Percentiles rank a stretch among this genome's conserved stretches.
Conservation (phyloP, 2,113 vertebrate genomes). For the Laticauda colubrina region DNA sequence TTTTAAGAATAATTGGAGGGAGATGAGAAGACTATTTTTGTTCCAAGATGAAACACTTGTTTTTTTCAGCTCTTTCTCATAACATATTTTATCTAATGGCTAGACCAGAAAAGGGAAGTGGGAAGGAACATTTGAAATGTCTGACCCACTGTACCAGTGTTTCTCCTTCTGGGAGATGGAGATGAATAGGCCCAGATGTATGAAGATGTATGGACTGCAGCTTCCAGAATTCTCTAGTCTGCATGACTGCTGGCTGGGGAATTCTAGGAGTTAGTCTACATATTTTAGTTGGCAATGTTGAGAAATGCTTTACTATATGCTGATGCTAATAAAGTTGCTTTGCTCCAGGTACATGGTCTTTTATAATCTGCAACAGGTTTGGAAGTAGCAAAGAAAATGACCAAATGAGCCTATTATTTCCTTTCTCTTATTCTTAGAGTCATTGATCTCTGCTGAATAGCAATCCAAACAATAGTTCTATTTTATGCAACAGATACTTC, state of each 20-base stretch:
- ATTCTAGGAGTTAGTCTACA: not conserved
- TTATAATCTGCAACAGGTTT: not conserved
- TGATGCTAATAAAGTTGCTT: not conserved
- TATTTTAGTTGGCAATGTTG: not conserved
- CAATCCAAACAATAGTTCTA: slow-evolving; percentile 3
- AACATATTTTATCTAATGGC: not conserved
- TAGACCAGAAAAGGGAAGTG: too few species aligned
- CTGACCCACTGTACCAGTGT: not conserved
- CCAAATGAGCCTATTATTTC: slow-evolving; percentile 13
- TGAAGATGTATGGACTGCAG: not conserved
- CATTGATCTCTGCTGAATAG: slow-evolving; percentile 17
- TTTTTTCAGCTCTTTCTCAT: not conserved
- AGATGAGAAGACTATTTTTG: not conserved
- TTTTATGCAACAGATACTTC: slow-evolving; percentile 10
- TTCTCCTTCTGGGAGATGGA: not conserved
- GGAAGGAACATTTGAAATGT: not conserved
- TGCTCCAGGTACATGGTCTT: not conserved
- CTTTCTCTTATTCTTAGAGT: not conserved
- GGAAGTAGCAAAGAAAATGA: not conserved
- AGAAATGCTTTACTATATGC: not conserved
- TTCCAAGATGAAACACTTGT: not conserved
- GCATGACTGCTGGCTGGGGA: not conserved
- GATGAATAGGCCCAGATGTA: not conserved
- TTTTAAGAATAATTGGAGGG: not conserved
- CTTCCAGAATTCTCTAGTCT: not conserved